Percentiles rank a stretch among this genome's conserved stretches.
Conservation (phyloP, 2,888 invertebrate genomes). For the Leucoptera coffeella region DNA sequence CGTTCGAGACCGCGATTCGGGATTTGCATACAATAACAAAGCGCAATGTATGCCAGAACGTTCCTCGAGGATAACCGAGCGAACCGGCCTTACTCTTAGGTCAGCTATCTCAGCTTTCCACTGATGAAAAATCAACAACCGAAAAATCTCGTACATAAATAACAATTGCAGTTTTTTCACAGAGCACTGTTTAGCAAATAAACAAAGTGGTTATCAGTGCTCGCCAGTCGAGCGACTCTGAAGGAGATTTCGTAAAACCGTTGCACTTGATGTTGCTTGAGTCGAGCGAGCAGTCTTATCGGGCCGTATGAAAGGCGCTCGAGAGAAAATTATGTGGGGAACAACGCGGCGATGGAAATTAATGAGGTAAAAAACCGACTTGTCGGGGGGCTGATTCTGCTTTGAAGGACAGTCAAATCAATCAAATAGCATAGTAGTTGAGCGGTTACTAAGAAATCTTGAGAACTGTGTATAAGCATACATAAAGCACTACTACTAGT, state of each 20-base stretch:
- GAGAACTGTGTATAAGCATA: too few relatives aligned
- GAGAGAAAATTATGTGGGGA: conserved; percentile 47
- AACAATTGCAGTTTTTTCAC: too few relatives aligned
- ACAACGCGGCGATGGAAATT: conserved; percentile 44
- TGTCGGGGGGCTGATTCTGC: not conserved
- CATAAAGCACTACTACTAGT: too few relatives aligned
- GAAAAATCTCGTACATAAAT: too few relatives aligned
- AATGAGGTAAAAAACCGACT: conserved; percentile 44
- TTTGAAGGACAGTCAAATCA: too few relatives aligned
- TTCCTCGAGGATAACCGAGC: too few relatives aligned
- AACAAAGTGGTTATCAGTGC: conserved; percentile 40
- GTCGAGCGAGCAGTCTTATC: conserved; percentile 41
- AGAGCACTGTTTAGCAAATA: conserved; percentile 48
- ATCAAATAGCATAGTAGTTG: not conserved
- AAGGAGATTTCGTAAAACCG: conserved; percentile 34
- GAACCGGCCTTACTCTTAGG: not conserved
- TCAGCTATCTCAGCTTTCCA: not conserved
- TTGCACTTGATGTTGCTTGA: conserved; percentile 17
- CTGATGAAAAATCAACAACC: not conserved
- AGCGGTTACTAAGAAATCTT: too few relatives aligned
- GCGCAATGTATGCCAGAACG: too few relatives aligned
- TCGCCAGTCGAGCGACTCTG: conserved; percentile 42
- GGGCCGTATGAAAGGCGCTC: conserved; percentile 39
- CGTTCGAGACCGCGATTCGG: conserved; percentile 5
- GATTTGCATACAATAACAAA: conserved; percentile 50